Evolutionary conservation across 2,888 invertebrate genomes (phyloP), one percentile per base, ranked within the genome.

Genomic region (Lasioglossum vierecki): DNA sequence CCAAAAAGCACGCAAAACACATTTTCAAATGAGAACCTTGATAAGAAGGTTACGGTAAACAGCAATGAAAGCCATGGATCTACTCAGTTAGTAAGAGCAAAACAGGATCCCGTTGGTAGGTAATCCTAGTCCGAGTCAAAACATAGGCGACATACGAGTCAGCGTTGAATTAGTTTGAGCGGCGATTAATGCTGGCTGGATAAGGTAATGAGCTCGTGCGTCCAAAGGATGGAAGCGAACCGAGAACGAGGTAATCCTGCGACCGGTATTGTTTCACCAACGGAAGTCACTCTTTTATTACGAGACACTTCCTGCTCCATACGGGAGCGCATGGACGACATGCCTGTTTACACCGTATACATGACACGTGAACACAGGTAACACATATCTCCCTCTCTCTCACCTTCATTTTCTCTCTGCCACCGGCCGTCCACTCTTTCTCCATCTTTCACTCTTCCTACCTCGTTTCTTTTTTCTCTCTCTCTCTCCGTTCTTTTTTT

Each of bases 211-310:
- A 80, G 81, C 73, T 18, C 41, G 75, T 74, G 81, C 39, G 82
- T 72, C 39, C 83, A 74, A 79, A 81, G 77, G 82, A 84, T 75
- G 74, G 81, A 83, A 76, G 78, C 81, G 88, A 82, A 72, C 77
- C 80, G 88, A 80, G 88, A 83, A 86, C 82, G 80, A 70, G 84
- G 82, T 88, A 88, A 89, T 89, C 90, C 86, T 80, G 89, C 68
- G 83, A 73, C 70, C 84, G 82, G 92, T 90, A 93, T 94, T 94
- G 94, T 94, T 94, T 94, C 94, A 93, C 91, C 81, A 88, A 89
- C 93, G 94, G 94, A 94, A 93, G 94, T 92, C 90, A 86, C 90
- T 94, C 91, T 93, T 93, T 93, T 93, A 93, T 93, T 93, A 92
- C 91, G 90, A 91, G 90, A 91, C 92, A 92, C 93, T 94, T 94